Percentiles rank a stretch among this genome's conserved stretches.
These are phyloP conservation scores for Trididemnum clinides DNA, from an alignment of 23 tunicate genomes.

Conservation along the genomic window DNA sequence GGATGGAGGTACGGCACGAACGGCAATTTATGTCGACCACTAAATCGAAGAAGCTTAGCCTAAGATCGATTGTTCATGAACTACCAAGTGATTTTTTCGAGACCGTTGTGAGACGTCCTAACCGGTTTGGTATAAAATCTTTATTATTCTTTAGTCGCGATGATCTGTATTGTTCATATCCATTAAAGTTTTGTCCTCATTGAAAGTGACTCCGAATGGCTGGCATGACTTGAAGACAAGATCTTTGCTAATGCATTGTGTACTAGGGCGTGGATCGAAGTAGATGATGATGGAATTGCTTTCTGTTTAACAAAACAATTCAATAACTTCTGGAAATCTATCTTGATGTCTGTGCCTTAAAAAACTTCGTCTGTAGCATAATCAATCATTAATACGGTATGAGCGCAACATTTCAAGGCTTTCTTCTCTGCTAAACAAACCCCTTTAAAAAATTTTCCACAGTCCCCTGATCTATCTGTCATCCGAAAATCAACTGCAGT, in stretches of 20 bases:
- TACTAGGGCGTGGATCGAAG: not conserved
- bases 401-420: not conserved
- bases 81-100: not conserved
- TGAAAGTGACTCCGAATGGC: too few relatives aligned
- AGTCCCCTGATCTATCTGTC: conserved; percentile 4
- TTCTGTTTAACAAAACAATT: not conserved
- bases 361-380: not conserved
- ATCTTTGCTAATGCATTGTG: not conserved
- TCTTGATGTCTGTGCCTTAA: not conserved
- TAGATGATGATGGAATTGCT: not conserved
- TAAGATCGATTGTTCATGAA: not conserved
- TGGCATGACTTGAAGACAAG: not conserved
- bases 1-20: too few relatives aligned
- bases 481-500: conserved; percentile 20
- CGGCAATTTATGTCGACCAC: not conserved
- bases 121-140: not conserved
- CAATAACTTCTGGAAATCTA: not conserved
- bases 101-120: not conserved
- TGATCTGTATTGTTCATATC: not conserved
- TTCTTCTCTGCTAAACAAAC: conserved; percentile 1
- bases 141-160: too few relatives aligned
- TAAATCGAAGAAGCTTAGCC: not conserved
- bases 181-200: not conserved
- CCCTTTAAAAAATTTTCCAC: not conserved
- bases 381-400: not conserved